phyloP scores from a whole-genome alignment of 2,113 vertebrate species.

The Ia io region DNA sequence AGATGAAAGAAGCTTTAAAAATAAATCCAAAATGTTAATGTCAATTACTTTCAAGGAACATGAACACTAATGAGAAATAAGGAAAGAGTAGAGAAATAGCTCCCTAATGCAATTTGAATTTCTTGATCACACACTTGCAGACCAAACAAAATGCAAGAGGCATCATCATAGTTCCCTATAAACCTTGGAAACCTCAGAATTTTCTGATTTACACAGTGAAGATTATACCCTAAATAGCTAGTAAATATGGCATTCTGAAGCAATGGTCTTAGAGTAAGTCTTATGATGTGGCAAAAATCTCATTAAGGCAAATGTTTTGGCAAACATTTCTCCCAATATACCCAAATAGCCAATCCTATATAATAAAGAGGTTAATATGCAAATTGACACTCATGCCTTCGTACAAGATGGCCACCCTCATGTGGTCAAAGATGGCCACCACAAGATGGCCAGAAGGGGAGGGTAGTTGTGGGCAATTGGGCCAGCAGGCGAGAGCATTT shows the following conservation, averaged over 20 bases:
- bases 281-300: constrained; percentile 1
- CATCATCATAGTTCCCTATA: constrained; percentile 35
- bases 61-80: constrained; percentile 39
- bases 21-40: constrained; percentile 51
- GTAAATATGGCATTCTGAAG: constrained; percentile 45
- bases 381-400: too few relatives aligned
- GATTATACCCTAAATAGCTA: constrained; percentile 45
- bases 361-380: too few relatives aligned
- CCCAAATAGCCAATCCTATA: not conserved
- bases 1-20: constrained; percentile 52
- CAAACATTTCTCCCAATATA: not conserved
- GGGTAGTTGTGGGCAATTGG: too few relatives aligned
- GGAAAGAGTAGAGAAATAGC: constrained; percentile 9
- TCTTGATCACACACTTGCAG: constrained; percentile 44
- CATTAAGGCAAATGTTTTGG: not conserved
- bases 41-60: constrained; percentile 51
- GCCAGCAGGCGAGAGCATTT: too few relatives aligned
- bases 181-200: constrained; percentile 48
- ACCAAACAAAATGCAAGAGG: constrained; percentile 42
- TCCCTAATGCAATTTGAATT: constrained; percentile 42
- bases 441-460: too few relatives aligned
- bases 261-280: constrained; percentile 38
- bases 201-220: constrained; percentile 42
- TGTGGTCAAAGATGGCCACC: too few relatives aligned
- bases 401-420: too few relatives aligned